Conservation (phyloP, 2,797 vertebrate genomes). For the Siniperca undulata region DNA sequence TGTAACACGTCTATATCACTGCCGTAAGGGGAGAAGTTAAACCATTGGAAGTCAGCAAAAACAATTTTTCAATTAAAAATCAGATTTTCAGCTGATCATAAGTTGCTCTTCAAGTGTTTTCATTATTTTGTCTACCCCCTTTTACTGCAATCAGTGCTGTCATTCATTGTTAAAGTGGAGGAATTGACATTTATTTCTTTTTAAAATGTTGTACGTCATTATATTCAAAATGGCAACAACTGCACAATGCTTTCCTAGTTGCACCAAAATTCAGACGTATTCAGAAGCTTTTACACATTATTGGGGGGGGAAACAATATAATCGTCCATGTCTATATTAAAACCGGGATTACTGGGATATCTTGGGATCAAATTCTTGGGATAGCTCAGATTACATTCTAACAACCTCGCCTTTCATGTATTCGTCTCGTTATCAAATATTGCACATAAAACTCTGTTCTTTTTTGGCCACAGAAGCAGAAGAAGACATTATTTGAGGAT, state of each 20-base stretch:
- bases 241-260: neutral
- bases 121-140: neutral
- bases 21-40: neutral
- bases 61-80: no score
- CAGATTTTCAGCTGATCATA: neutral
- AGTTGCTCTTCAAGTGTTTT: neutral
- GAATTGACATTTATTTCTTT: neutral
- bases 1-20: neutral
- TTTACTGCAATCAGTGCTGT: neutral
- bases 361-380: neutral
- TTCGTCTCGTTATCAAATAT: neutral
- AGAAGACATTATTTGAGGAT: slow-evolving; percentile 54
- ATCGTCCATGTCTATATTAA: neutral
- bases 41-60: neutral
- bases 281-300: neutral
- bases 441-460: neutral
- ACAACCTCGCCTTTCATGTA: neutral
- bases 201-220: neutral
- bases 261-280: neutral
- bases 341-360: neutral
- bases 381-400: neutral
- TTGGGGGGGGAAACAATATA: no score
- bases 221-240: neutral
- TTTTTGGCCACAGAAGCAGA: slow-evolving; percentile 26
- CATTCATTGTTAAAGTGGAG: neutral